These are phyloP conservation scores for Periphyllus acericola DNA, from an alignment of 2,888 invertebrate genomes.

Conservation along the genomic window DNA sequence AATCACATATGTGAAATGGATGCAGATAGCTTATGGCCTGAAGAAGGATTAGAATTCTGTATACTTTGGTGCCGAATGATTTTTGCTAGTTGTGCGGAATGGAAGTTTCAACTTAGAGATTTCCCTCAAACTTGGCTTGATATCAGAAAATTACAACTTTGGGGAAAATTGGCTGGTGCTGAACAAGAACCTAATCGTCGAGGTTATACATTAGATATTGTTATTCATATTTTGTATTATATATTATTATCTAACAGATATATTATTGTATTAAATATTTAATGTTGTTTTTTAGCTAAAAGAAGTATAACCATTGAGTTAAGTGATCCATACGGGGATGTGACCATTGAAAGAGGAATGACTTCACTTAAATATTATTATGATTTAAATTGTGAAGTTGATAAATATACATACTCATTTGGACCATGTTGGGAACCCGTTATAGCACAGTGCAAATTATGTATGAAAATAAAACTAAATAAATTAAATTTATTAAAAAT, in stretches of 20 bases:
- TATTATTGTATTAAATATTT: not conserved
- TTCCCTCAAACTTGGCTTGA: conserved; percentile 93
- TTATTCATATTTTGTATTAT: not conserved
- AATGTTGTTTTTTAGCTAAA: conserved; percentile 70
- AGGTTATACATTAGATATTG: conserved; percentile 67
- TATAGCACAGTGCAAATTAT: conserved; percentile 86
- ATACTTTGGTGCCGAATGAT: conserved; percentile 94
- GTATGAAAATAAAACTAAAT: conserved; percentile 68
- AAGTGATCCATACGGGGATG: conserved; percentile 85
- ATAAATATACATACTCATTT: conserved; percentile 90
- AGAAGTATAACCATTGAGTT: conserved; percentile 82
- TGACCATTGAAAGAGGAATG: conserved; percentile 89
- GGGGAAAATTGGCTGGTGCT: conserved; percentile 90
- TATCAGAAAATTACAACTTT: conserved; percentile 83
- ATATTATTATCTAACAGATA: not conserved
- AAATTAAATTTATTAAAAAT: not conserved
- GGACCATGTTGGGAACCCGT: conserved; percentile 99
- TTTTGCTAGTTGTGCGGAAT: conserved; percentile 82
- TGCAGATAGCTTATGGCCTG: conserved; percentile 90
- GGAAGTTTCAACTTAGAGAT: conserved; percentile 91
- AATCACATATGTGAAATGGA: conserved; percentile 84
- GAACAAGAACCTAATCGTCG: conserved; percentile 83
- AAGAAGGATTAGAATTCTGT: conserved; percentile 86
- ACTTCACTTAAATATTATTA: conserved; percentile 97
- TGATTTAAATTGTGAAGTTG: conserved; percentile 93